Conservation (phyloP, 2,888 invertebrate species). For the Eurois occulta region DNA sequence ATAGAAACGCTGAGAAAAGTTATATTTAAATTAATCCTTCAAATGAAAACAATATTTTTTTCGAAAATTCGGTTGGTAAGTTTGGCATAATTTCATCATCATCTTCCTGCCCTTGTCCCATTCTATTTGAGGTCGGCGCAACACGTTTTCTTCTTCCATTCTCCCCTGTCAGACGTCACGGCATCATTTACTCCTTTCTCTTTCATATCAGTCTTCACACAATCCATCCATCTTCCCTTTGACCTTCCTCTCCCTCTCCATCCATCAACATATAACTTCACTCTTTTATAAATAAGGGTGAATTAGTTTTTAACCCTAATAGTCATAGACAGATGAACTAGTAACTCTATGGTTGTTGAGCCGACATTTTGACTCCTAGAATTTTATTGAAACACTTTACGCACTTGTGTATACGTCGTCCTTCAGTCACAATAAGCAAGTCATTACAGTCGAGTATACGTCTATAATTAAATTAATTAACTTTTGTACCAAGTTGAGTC, state of each 20-base stretch:
- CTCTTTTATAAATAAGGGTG: neutral
- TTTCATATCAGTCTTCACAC: too few relatives aligned
- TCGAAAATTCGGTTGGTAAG: neutral
- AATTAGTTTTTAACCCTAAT: neutral
- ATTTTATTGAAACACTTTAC: neutral
- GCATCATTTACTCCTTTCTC: too few relatives aligned
- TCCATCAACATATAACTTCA: too few relatives aligned
- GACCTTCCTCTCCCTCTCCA: too few relatives aligned
- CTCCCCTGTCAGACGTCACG: too few relatives aligned
- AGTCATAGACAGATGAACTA: neutral
- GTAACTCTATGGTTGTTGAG: neutral
- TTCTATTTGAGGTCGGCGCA: too few relatives aligned
- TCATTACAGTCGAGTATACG: slow-evolving; percentile 26
- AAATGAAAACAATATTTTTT: neutral
- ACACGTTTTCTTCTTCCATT: too few relatives aligned
- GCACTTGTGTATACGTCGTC: neutral
- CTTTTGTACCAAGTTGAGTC: slow-evolving; percentile 25
- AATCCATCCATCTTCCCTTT: too few relatives aligned
- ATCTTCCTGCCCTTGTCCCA: too few relatives aligned
- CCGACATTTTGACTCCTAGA: neutral
- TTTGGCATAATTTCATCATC: too few relatives aligned
- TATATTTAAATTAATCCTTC: too few relatives aligned
- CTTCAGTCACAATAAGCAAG: slow-evolving; percentile 28
- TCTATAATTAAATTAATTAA: slow-evolving; percentile 45
- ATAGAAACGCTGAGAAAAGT: neutral